Evolutionary conservation across 2,888 invertebrate genomes (phyloP).

Genomic region (Zelleria hepariella): DNA sequence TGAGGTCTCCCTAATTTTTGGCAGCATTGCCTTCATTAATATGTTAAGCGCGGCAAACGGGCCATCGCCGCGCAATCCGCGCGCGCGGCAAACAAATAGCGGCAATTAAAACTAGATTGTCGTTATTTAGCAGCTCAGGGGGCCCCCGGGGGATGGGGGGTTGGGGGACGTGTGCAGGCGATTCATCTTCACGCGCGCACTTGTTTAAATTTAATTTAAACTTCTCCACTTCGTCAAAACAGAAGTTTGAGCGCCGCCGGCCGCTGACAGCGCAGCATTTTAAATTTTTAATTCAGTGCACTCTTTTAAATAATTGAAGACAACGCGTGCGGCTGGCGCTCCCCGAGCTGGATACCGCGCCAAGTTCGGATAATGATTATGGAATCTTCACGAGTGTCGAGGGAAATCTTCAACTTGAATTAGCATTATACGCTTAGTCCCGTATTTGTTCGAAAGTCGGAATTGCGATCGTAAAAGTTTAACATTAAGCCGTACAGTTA

Average conservation of each 20-base stretch:
- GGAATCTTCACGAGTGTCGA: slow-evolving; percentile 27
- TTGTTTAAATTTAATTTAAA: slow-evolving; percentile 54
- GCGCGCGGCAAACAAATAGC: slow-evolving; percentile 36
- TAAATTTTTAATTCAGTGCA: slow-evolving; percentile 43
- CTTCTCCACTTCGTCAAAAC: slow-evolving; percentile 49
- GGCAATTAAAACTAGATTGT: slow-evolving; percentile 49
- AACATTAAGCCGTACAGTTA: neutral
- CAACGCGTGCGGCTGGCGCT: slow-evolving; percentile 19
- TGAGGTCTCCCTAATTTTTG: slow-evolving; percentile 8
- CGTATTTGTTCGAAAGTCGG: slow-evolving; percentile 21
- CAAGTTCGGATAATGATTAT: slow-evolving; percentile 41
- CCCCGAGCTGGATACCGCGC: slow-evolving; percentile 21
- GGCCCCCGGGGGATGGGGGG: neutral
- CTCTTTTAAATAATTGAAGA: slow-evolving; percentile 34
- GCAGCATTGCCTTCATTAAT: slow-evolving; percentile 25
- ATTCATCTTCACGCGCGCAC: slow-evolving; percentile 31
- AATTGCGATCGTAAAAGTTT: slow-evolving; percentile 23
- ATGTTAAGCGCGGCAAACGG: slow-evolving; percentile 26
- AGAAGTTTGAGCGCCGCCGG: slow-evolving; percentile 25
- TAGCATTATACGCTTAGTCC: slow-evolving; percentile 17
- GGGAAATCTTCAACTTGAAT: slow-evolving; percentile 41
- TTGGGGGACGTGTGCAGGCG: slow-evolving; percentile 25
- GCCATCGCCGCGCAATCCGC: slow-evolving; percentile 29
- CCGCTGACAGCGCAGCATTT: slow-evolving; percentile 32
- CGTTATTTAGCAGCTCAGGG: slow-evolving; percentile 34